Conservation (phyloP, 2,113 vertebrate genomes). For the Mirounga angustirostris region DNA sequence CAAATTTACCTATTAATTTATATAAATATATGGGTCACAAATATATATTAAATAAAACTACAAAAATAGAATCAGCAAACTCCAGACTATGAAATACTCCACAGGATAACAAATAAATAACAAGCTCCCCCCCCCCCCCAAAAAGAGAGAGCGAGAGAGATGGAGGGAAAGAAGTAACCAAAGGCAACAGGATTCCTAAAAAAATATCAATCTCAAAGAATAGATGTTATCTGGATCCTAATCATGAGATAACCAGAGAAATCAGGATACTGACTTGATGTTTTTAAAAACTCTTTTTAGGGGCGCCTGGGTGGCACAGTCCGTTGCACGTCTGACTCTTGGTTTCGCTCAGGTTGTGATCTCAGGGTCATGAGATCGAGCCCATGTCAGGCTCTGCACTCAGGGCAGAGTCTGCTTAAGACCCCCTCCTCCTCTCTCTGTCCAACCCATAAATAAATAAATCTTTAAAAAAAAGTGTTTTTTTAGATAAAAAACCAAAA, state of each 20-base stretch:
- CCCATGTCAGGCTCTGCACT: not conserved
- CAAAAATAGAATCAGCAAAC: not conserved
- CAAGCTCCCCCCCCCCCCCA: not conserved
- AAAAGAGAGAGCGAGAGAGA: not conserved
- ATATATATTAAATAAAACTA: not conserved
- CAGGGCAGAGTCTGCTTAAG: not conserved
- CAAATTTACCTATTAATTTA: not conserved
- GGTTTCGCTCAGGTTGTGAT: not conserved
- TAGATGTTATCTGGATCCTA: not conserved
- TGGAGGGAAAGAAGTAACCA: not conserved
- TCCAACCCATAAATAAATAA: no score
- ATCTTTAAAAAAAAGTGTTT: not conserved
- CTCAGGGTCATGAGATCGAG: not conserved
- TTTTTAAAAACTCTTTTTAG: not conserved
- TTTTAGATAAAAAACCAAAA: not conserved
- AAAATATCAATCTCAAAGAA: not conserved
- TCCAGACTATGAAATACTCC: not conserved
- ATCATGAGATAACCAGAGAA: not conserved
- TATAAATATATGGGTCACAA: not conserved
- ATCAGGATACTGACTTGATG: not conserved
- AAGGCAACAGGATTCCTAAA: not conserved
- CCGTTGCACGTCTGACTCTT: not conserved
- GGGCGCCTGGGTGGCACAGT: not conserved
- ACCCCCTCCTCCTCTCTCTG: not conserved
- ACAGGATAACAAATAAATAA: not conserved